Evolutionary conservation across 2,113 vertebrate genomes (phyloP), one percentile per base, ranked within the genome.

Genomic region (Gnathonemus longibarbis): DNA sequence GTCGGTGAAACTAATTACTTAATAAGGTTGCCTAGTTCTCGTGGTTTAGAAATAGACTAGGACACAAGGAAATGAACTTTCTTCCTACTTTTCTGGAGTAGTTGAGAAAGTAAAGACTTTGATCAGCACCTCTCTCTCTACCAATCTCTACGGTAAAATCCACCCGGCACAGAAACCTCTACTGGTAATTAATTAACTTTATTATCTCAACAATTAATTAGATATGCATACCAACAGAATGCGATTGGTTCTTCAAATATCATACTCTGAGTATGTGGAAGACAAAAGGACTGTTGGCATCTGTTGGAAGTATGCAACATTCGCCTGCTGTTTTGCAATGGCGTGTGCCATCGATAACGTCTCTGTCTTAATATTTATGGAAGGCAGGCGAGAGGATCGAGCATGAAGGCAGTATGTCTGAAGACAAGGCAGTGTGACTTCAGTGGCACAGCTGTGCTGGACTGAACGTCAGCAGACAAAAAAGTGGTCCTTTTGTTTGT

Each of bases 11-110:
- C 83, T 84, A 84, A 84, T 84, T 84, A 84, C 83, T 84, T 84
- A 84, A 84, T 84, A 52, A 87, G 85, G 48, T 84, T 53, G 49
- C 85, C 85, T 87, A 87, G 85, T 53, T 52, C 85, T 53, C 85
- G 50, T 53, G 85, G 50, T 87, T 35, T 53, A 35, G 49, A 87
- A 87, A 87, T 87, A 53, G 85, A 35, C 49, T 35, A 53, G 49
- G 85, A 87, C 85, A 53, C 85, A 52, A 48, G 45, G 27, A 87
- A 87, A 35, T 87, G 50, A 35, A 27, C 31, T 56, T 53, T 87
- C 85, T 53, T 87, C 83, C 83, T 87, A 52, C n/a, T 87, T 49
- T 49, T 48, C 42, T 87, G 27, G 24, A 31, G 48, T 87, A 52
- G 46, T 87, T 53, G 84, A 87, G 49, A 46, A 35, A 87, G 42